phyloP scores from a whole-genome alignment of 2,797 vertebrate species.

The Oreochromis grahami region DNA sequence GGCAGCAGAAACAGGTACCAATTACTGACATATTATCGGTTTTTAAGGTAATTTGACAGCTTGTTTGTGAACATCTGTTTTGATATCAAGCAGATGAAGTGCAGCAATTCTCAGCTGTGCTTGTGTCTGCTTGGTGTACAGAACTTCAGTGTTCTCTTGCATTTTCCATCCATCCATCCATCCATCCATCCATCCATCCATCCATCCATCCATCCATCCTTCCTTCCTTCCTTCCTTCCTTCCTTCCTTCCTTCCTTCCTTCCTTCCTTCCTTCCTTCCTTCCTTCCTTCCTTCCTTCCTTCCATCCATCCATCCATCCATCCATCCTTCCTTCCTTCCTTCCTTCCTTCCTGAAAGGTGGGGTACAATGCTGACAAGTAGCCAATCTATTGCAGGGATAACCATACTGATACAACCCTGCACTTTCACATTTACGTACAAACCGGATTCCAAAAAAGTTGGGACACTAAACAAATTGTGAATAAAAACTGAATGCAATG shows the following conservation, averaged over 20 bases:
- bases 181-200: too few relatives aligned
- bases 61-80: neutral
- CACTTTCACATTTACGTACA: neutral
- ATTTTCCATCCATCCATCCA: accelerated
- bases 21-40: neutral
- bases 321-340: too few relatives aligned
- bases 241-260: too few relatives aligned
- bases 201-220: accelerated
- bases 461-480: too few relatives aligned
- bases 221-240: too few relatives aligned
- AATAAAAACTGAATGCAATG: too few relatives aligned
- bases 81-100: neutral
- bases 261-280: too few relatives aligned
- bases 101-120: neutral
- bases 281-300: too few relatives aligned
- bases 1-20: neutral
- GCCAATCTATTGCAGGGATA: neutral
- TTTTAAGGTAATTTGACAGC: neutral
- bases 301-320: too few relatives aligned
- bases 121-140: neutral
- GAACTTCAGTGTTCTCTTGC: neutral
- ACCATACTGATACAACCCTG: neutral
- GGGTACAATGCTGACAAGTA: neutral
- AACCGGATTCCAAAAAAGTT: too few relatives aligned
- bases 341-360: neutral